Evolutionary conservation across 2,888 invertebrate species (phyloP), one percentile per base, ranked within the genome.

Genomic region (Noctua janthina): DNA sequence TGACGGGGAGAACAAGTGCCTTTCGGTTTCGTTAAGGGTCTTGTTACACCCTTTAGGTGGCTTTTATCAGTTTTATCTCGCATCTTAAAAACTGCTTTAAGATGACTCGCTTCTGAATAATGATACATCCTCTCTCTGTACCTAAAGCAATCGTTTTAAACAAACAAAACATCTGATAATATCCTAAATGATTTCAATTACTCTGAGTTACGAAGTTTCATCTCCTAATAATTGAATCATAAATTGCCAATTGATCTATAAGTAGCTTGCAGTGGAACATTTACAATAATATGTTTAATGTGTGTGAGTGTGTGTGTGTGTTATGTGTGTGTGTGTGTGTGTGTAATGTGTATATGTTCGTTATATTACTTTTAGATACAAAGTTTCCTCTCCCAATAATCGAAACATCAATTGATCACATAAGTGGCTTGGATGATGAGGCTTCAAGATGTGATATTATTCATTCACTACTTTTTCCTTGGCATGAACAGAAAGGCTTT

Each of bases 211-310:
- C 39, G 35, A 46, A 59, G 54, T 46, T 54, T 76, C 46, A 68
- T 75, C 20, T 73, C 10, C 20, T 20, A 54, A 39, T 62, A 76
- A 69, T 69, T 56, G 62, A n/a, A 49, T 69, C 35, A 82, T 54
- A 35, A 68, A 76, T 68, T 62, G 39, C 29, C 49, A 82, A 82
- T 74, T 56, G 39, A 49, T 66, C 17, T 62, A 6, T 17, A 68
- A 75, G 35, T 64, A 62, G 62, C 23, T 76, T 49, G 23, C n/a
- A 43, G 23, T 39, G 23, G 54, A 76, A 49, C 3, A 29, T 29
- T 56, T 39, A 54, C n/a, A 29, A 62, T 29, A 23, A 39, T 39
- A 39, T 39, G 39, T 39, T 39, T 39, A 39, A 39, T 39, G 39
- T 39, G 39, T 39, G 39, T 39, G 39, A 39, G 39, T 39, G 39